Base-by-base conservation (phyloP, 2,888 invertebrate species). In the Stramonita haemastoma region DNA sequence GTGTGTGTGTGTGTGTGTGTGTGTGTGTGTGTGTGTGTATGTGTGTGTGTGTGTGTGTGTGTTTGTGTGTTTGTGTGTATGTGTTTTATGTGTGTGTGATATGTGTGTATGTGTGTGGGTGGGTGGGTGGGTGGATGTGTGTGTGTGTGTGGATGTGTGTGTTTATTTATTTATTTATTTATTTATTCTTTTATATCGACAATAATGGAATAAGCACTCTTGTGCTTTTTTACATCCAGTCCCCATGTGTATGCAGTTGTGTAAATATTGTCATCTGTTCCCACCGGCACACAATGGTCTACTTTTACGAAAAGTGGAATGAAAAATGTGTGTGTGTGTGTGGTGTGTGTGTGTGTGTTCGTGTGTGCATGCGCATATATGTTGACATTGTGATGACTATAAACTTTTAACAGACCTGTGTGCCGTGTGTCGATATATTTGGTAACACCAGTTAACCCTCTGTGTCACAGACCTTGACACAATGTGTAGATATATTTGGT, bases 131-230 rank as follows among this genome's bases (percentile, higher is more conserved):
- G 32, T 32, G 32, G 32, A 8, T 5, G 77, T 32, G 77, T 32
- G 32, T 32, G 17, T 77, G 79, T 79, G 79, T 79, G 46, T n/a
- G 46, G 36, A 26, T 83, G 81, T 83, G 81, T 46, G 81, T 83
- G 81, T 83, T 17, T 46, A 26, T 83, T 22, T 36, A 22, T 8
- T 15, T 34, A 6, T 36, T 17, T 36, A 1, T 36, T 22, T 22
- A 36, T 46, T 26, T 46, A 26, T 46, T 19, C 26, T 66, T 22
- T n/a, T n/a, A n/a, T n/a, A n/a, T n/a, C n/a, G n/a, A n/a, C n/a
- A n/a, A n/a, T n/a, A n/a, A n/a, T n/a, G n/a, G n/a, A n/a, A n/a
- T n/a, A n/a, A n/a, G n/a, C n/a, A n/a, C n/a, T n/a, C n/a, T n/a
- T n/a, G n/a, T n/a, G n/a, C n/a, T n/a, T n/a, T n/a, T n/a, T n/a